Base-by-base conservation (phyloP, 2,888 invertebrate genomes). In the Chouioia cunea region DNA sequence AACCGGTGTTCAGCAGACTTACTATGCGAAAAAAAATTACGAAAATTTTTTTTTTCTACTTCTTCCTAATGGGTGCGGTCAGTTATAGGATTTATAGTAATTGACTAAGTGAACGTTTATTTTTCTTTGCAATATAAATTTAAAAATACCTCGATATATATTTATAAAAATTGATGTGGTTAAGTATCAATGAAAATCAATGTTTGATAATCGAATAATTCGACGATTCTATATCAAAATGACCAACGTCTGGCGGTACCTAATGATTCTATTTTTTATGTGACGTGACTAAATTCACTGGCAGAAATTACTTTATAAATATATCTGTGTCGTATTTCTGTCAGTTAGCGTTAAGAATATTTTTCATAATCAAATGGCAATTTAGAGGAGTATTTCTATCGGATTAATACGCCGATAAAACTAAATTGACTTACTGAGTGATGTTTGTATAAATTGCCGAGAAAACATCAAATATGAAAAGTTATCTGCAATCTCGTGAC, bases 301-400 rank as follows among this genome's bases (percentile, higher is more conserved):
- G 14, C 18, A 6, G 62, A 47, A 43, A 66, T 62, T 57, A 71
- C 65, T 44, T 66, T 66, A 52, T 54, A 65, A 43, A 57, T 60
- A 70, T 57, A 50, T 12, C 43, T 20, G 4, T 4, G n/a, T 12
- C 16, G 50, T 50, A 18, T n/a, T 18, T 18, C 48, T 10, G 16
- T n/a, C 50, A 22, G 23, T 62, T 23, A n/a, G 36, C 15, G 48
- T 44, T 44, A 60, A 12, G 6, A 12, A 36, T 36, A 36, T 36
- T 36, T 36, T 36, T 36, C 36, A 36, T 36, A 36, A 12, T 36
- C 36, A 36, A 36, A 36, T 36, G 36, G 10, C 12, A 36, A 36
- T 36, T 36, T 36, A 36, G 36, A 36, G 36, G 36, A 36, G 36
- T 36, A 69, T 47, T 53, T 59, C 22, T 43, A 64, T 52, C 18